Percentiles rank a stretch among this genome's conserved stretches.
Conservation (phyloP, 2,797 vertebrate genomes). For the Sebastes trivittatus region DNA sequence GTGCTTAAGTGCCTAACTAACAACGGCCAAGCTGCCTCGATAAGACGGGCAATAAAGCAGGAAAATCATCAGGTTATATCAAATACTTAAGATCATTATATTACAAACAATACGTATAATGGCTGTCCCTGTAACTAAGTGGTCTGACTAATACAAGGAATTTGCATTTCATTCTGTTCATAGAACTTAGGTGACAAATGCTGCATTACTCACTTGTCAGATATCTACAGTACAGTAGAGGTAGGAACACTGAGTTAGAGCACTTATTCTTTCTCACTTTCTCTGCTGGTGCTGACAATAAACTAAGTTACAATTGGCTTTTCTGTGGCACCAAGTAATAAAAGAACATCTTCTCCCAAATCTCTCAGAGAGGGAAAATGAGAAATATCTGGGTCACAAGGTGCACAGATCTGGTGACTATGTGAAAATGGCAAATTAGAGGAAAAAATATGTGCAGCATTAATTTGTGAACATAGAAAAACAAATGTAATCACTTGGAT, state of each 20-base stretch:
- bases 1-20: neutral
- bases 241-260: slow-evolving; percentile 2
- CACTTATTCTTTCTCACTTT: slow-evolving; percentile 13
- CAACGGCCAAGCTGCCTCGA: neutral
- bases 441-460: neutral
- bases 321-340: slow-evolving; percentile 12
- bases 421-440: slow-evolving; percentile 1
- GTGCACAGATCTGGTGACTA: slow-evolving; percentile 24
- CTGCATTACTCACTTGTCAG: slow-evolving; percentile 31
- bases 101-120: neutral
- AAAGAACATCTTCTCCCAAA: slow-evolving; percentile 27
- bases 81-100: neutral
- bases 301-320: slow-evolving; percentile 9
- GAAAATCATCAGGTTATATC: neutral
- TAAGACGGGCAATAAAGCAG: neutral
- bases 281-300: slow-evolving; percentile 8
- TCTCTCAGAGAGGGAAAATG: slow-evolving; percentile 14
- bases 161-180: neutral
- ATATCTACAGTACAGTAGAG: neutral
- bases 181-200: slow-evolving; percentile 10
- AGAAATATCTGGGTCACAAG: slow-evolving; percentile 18
- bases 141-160: neutral
- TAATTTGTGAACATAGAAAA: slow-evolving; percentile 1
- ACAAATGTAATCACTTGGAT: slow-evolving; percentile 8
- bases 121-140: neutral